Base-by-base conservation (phyloP, 1,140 invertebrate species). In the Pararge aegeria region DNA sequence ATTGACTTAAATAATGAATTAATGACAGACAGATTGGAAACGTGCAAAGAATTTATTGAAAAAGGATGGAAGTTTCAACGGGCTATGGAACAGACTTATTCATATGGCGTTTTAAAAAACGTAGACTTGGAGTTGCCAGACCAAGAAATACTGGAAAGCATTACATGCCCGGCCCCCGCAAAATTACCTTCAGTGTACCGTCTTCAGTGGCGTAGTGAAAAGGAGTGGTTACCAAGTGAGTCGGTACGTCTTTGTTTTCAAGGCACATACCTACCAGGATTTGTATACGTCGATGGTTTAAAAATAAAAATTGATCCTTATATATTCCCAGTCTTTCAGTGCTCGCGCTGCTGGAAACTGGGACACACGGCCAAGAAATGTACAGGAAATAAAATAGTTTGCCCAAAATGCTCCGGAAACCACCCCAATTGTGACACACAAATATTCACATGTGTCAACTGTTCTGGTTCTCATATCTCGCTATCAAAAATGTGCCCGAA, bases 351-450 rank as follows among this genome's bases (percentile, higher is more conserved):
- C 56, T 13, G 24, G 24, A 27, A 7, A 27, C 7, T 4, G 3
- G 55, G 58, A 15, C 58, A 55, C 16, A 44, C 55, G 1, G 20
- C 15, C 7, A 58, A 54, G 29, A 58, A 50, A 4, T 73, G 70
- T 29, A 51, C 64, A n/a, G 34, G 5, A 20, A 67, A 61, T 9
- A 63, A 63, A 27, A 56, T 61, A 18, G 3, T 68, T 4, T 73
- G 70, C 20, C 65, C 71, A 0, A 74, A 70, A 61, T 74, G 68
- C 49, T 54, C 60, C 18, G 24, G 21, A 5, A 50, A 61, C 16
- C 71, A 70, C 55, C 51, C 40, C 24, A 70, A 68, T 27, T 73
- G 68, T 52, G 52, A 58, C 16, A 53, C 44, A 3, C 53, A 13
- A 0, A 20, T 27, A 0, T 63, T 44, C 30, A 64, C 38, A 42